Evolutionary conservation across 2,797 vertebrate genomes (phyloP), one percentile per base, ranked within the genome.

Genomic region (Neostethus bicornis): DNA sequence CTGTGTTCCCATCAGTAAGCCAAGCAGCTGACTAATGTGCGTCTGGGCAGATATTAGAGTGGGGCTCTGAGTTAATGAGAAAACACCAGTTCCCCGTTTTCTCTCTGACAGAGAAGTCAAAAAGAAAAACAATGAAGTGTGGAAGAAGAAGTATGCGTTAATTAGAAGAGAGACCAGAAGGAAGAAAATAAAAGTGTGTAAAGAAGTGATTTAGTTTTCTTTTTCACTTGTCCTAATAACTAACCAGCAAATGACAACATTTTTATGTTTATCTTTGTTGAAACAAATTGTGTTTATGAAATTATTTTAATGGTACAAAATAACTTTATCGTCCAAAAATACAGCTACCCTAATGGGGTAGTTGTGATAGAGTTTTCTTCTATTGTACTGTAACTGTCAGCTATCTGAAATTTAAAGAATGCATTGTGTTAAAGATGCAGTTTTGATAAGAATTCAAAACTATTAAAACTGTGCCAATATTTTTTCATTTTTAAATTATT

Each of bases 11-110:
- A 80, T 83, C 73, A 82, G 70, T 43, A 62, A 73, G 73, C 75
- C 80, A 74, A 77, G 84, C 80, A 81, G 73, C 72, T 61, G 66
- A 80, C 81, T 89, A 90, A 91, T 87, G 82, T 85, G 80, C 79
- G 84, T 90, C 79, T 88, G 85, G 76, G 81, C 79, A 75, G 81
- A 85, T 80, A 81, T 87, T 79, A 85, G 57, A 74, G 68, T 61
- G 47, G 67, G 74, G 69, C 51, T 68, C 73, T 77, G 84, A 67
- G 73, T 70, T 84, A 86, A 88, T 77, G 80, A 83, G 79, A 73
- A 77, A 83, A 80, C 73, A 75, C 72, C 62, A 67, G 75, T 72
- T 59, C 47, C 66, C 65, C 21, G 39, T 48, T 46, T 69, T 74
- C 61, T 58, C 68, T 58, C 48, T 67, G 64, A 85, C 70, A 71